Conservation (phyloP, 2,113 vertebrate species). For the Baryphthengus martii region DNA sequence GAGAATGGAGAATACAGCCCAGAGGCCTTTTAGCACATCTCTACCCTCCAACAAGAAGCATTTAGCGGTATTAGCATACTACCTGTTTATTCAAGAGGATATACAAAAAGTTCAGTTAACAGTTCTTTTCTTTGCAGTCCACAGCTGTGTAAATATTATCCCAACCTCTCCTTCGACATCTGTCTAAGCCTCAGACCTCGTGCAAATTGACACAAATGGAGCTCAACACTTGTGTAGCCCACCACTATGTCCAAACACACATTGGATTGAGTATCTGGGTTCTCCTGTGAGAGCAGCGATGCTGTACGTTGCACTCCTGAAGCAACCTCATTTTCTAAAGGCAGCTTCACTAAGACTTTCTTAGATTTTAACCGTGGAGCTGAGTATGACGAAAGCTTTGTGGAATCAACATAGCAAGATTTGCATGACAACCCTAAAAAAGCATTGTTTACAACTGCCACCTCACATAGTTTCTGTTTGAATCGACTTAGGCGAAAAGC, state of each 20-base stretch:
- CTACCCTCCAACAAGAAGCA: background rate
- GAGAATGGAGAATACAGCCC: background rate
- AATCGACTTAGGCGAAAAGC: background rate
- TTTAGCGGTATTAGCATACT: background rate
- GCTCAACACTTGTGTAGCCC: background rate
- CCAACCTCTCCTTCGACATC: background rate
- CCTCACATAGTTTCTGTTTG: background rate
- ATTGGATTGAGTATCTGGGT: background rate
- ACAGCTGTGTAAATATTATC: slow-evolving; percentile 55
- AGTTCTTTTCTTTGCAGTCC: background rate
- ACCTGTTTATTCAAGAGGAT: slow-evolving; percentile 17
- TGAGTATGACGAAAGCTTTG: background rate
- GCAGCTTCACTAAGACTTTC: background rate
- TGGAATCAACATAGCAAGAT: background rate
- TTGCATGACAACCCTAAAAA: background rate
- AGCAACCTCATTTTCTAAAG: background rate
- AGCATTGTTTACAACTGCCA: background rate
- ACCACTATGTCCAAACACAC: background rate
- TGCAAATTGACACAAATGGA: slow-evolving; percentile 9
- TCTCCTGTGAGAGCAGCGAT: background rate
- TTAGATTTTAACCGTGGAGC: background rate
- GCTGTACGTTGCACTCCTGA: background rate
- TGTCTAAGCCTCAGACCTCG: background rate
- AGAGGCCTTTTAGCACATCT: background rate
- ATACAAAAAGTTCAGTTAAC: background rate